Base-by-base conservation (phyloP, 2,113 vertebrate species). In the Hippocampus zosterae region DNA sequence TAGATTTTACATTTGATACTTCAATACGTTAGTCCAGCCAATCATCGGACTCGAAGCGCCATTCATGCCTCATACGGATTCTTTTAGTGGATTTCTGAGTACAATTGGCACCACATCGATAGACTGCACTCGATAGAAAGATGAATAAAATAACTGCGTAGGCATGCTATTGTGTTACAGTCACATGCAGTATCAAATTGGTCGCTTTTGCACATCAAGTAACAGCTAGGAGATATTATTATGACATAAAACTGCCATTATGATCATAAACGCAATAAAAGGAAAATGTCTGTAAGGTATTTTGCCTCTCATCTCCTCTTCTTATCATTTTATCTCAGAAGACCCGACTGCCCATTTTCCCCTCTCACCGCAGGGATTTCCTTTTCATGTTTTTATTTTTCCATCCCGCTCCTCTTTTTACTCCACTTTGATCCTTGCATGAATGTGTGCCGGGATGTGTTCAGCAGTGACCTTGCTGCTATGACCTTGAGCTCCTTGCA, bases 191-290 rank as follows among this genome's bases (percentile, higher is more conserved):
- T 23, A 21, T 63, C 65, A 71, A 40, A 37, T 27, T 37, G 48
- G 10, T 68, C 73, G 15, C 13, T 37, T 75, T 62, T 50, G 55
- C 55, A 48, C 42, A 71, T 66, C 70, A 23, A 27, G 27, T 21
- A 16, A 67, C 46, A 33, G 1, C 21, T 29, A 37, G 15, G 10
- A 37, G 15, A 50, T 19, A 67, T 29, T 16, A 50, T 27, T n/a
- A 33, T 42, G 78, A 81, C 79, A 76, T 55, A 75, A 80, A 81
- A 87, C 77, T 81, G 65, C 70, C 76, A 84, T 80, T 68, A 74
- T 60, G 46, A 59, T 73, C 72, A 73, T 71, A 75, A 78, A 77
- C 70, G 61, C 40, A 70, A 79, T 63, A 37, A 68, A 60, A 68
- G 76, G 9, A 66, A 46, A 60, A 68, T 78, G 23, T 62, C 62